phyloP scores from a whole-genome alignment of 2,797 vertebrate species.

The Neoniphon sammara region DNA sequence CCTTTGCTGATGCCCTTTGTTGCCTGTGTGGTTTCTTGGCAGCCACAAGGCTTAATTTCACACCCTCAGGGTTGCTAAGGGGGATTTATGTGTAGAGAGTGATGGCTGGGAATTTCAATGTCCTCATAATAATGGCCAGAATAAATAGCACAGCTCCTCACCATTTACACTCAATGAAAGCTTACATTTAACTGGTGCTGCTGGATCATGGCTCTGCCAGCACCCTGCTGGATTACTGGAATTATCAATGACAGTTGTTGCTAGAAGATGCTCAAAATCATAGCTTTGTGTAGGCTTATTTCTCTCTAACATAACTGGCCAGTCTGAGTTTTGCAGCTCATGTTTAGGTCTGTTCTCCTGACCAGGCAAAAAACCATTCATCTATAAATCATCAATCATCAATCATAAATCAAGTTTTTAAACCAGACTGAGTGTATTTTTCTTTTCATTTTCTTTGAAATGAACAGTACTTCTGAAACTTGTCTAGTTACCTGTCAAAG shows the following conservation, averaged over 20 bases:
- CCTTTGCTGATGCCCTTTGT: slow-evolving; percentile 22
- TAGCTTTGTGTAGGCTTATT: not conserved
- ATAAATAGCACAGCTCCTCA: slow-evolving; percentile 54
- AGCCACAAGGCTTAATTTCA: slow-evolving; percentile 53
- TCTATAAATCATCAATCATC: not conserved
- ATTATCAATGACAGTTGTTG: not conserved
- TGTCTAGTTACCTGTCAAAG: slow-evolving; percentile 32
- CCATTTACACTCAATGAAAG: slow-evolving; percentile 28
- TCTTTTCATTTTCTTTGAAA: slow-evolving; percentile 10
- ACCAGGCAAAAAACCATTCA: not conserved
- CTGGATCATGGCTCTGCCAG: slow-evolving; percentile 29
- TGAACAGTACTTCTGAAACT: slow-evolving; percentile 43
- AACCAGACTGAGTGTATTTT: not conserved
- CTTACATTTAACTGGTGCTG: slow-evolving; percentile 24
- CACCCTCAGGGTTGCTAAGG: slow-evolving; percentile 46
- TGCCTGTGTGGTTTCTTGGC: slow-evolving; percentile 34
- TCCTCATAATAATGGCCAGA: slow-evolving; percentile 51
- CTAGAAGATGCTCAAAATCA: slow-evolving; percentile 15
- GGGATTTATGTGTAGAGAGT: slow-evolving; percentile 58
- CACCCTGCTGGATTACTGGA: slow-evolving; percentile 25
- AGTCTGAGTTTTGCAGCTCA: not conserved
- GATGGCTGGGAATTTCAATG: slow-evolving; percentile 70
- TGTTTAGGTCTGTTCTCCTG: not conserved
- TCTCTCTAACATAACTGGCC: not conserved
- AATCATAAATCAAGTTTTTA: no score